phyloP scores from a whole-genome alignment of 1,140 invertebrate species.

The Augochlora pura region DNA sequence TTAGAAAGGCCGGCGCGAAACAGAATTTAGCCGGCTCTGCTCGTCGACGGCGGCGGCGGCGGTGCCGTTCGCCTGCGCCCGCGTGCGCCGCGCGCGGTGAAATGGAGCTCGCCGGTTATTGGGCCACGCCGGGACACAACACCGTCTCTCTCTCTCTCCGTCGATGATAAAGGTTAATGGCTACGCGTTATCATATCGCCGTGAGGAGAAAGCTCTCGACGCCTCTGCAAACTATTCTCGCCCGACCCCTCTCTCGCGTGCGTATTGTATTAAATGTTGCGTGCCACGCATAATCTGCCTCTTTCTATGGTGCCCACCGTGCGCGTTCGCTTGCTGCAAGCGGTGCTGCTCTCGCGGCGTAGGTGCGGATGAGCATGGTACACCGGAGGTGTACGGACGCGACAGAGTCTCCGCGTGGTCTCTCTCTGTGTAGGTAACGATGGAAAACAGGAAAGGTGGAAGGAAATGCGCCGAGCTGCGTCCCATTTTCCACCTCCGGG shows the following conservation, averaged over 20 bases:
- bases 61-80: no score
- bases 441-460: constrained; percentile 44
- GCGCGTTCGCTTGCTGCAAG: constrained; percentile 55
- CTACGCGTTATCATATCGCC: constrained; percentile 32
- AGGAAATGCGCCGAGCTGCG: constrained; percentile 57
- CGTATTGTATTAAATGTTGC: constrained; percentile 71
- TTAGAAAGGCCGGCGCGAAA: background rate
- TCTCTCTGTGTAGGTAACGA: background rate
- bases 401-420: constrained; percentile 28
- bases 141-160: background rate
- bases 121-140: background rate
- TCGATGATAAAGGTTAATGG: constrained; percentile 21
- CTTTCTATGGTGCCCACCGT: constrained; percentile 67
- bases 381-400: constrained; percentile 59
- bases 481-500: constrained; percentile 72
- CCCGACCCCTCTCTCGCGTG: constrained; percentile 64
- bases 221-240: constrained; percentile 72
- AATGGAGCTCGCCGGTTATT: no score
- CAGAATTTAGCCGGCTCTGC: background rate
- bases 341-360: constrained; percentile 53
- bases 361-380: constrained; percentile 63
- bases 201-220: constrained; percentile 71
- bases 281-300: constrained; percentile 67
- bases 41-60: no score
- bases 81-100: background rate